These are phyloP conservation scores for Pelobates fuscus DNA, from an alignment of 2,113 vertebrate genomes.

Conservation along the genomic window DNA sequence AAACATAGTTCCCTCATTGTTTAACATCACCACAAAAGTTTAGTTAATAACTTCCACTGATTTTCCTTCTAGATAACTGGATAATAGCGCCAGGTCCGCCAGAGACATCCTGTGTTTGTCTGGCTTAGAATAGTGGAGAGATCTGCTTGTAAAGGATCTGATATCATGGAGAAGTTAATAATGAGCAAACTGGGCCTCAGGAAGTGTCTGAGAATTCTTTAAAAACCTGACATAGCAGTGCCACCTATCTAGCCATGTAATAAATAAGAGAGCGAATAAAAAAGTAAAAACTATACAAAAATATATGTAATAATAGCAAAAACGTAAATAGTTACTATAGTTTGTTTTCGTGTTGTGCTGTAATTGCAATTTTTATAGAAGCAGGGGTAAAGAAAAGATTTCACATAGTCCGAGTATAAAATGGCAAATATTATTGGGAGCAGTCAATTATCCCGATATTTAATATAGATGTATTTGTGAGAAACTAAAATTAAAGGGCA, in stretches of 20 bases:
- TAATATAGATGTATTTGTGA: too few relatives aligned
- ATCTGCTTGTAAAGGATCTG: conserved; percentile 62
- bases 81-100: conserved; percentile 86
- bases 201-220: conserved; percentile 53
- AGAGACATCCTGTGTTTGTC: conserved; percentile 98
- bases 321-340: too few relatives aligned
- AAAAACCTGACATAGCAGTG: neutral
- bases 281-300: too few relatives aligned
- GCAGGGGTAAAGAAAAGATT: too few relatives aligned
- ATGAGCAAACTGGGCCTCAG: conserved; percentile 49
- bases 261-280: too few relatives aligned
- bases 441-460: too few relatives aligned
- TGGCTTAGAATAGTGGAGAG: conserved; percentile 85
- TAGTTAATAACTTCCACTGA: conserved; percentile 86
- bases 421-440: too few relatives aligned
- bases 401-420: too few relatives aligned
- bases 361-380: too few relatives aligned
- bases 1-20: conserved; percentile 92
- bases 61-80: conserved; percentile 79
- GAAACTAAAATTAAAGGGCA: too few relatives aligned
- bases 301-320: too few relatives aligned
- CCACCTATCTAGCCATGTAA: neutral
- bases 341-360: too few relatives aligned
- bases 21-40: conserved; percentile 66
- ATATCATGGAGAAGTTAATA: conserved; percentile 57